Percentiles rank a stretch among this genome's conserved stretches.
These are phyloP conservation scores for Polypterus senegalus DNA, from an alignment of 2,113 vertebrate species.

Conservation along the genomic window DNA sequence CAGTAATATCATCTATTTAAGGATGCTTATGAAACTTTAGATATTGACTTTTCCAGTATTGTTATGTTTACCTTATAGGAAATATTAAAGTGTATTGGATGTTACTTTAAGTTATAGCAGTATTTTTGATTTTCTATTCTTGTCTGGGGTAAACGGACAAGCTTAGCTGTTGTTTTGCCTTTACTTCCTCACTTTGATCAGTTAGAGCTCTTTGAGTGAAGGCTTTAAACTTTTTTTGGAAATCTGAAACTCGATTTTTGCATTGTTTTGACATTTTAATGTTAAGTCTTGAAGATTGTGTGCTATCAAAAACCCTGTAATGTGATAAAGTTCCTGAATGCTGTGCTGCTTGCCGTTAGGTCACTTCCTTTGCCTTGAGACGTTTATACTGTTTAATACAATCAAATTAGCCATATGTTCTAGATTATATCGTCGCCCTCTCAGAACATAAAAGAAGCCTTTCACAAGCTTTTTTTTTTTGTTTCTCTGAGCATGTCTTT, in stretches of 20 bases:
- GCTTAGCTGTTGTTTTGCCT: no score
- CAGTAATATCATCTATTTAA: no score
- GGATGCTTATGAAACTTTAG: no score
- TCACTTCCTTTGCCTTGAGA: constrained; percentile 16
- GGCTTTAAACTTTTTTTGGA: constrained; percentile 10
- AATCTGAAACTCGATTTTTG: constrained; percentile 16
- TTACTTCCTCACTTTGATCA: constrained; percentile 21
- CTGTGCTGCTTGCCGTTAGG: constrained; percentile 4
- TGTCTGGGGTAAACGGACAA: no score
- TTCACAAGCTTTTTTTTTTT: constrained; percentile 12
- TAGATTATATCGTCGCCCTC: constrained; percentile 20
- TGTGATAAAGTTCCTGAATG: not conserved
- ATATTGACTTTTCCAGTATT: no score
- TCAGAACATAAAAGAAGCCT: constrained; percentile 14
- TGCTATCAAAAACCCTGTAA: constrained; percentile 21
- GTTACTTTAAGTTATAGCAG: no score
- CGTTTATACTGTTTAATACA: constrained; percentile 21
- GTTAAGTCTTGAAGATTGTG: constrained; percentile 16
- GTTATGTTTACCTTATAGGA: no score
- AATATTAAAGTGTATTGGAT: no score
- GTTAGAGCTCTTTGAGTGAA: constrained; percentile 9
- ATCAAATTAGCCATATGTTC: constrained; percentile 27
- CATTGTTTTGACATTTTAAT: constrained; percentile 34
- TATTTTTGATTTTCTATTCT: no score
- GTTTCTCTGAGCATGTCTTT: no score